Evolutionary conservation across 2,797 vertebrate species (phyloP), one percentile per base, ranked within the genome.

Genomic region (Thaleichthys pacificus): DNA sequence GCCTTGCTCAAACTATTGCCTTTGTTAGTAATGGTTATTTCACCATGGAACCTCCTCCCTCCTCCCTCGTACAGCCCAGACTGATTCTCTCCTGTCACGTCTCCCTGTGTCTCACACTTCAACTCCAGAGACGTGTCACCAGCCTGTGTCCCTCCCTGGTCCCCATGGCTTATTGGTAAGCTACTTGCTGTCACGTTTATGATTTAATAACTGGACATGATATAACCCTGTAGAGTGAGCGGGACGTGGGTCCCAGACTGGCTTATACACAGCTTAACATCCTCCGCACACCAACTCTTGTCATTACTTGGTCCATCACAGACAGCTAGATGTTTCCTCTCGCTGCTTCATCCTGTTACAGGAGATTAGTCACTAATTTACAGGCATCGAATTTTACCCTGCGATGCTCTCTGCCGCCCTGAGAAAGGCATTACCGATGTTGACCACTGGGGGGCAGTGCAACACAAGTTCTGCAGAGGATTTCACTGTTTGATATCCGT

Each of bases 361-460:
- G 76, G 80, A 90, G 89, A 89, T 89, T 90, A 91, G 72, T 1
- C 74, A 74, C 82, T 88, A 86, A 88, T 88, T 79, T 85, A 80
- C 74, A 79, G 82, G 65, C 79, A 54, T 69, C 65, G 56, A 65
- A 71, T 65, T 75, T 85, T 81, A 86, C 83, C 80, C 78, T 15
- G 30, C 30, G 17, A n/a, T 51, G 51, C 51, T n/a, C 32, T 64
- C 32, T 64, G n/a, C 9, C 62, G 2, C 32, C 22, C 32, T 42
- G 15, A n/a, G 3, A 8, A 1, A 22, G 21, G 77, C 62, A 77
- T 47, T 72, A 24, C 28, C 38, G 19, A n/a, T 42, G 19, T 0
- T 71, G 15, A 82, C 90, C 93, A 90, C 88, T 85, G 82, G 93
- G 82, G 89, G 92, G 90, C 91, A 92, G 88, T 91, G 79, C 72